phyloP scores from a whole-genome alignment of 92 coral and sea anemone genomes.

The Nematostella vectensis region DNA sequence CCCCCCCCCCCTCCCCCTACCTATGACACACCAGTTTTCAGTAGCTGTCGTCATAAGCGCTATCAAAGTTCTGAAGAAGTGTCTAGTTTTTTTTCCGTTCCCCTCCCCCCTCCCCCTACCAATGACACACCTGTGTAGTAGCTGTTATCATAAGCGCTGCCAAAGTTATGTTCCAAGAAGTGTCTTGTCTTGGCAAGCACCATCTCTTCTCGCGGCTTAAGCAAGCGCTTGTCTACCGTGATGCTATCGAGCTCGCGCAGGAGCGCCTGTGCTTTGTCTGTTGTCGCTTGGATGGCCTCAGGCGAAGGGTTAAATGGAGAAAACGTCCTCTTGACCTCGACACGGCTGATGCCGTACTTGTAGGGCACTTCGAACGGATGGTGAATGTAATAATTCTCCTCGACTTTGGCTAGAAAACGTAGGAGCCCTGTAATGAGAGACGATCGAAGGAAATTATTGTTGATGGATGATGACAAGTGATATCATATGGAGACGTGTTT shows the following conservation, averaged over 20 bases:
- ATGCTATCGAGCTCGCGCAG: constrained; percentile 32
- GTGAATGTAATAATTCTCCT: constrained; percentile 31
- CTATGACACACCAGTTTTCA: too few relatives aligned
- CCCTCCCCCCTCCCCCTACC: too few relatives aligned
- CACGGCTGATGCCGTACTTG: constrained; percentile 30
- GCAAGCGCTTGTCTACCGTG: constrained; percentile 19
- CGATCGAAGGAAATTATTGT: background rate
- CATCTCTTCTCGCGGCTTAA: constrained; percentile 74
- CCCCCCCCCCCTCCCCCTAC: constrained; percentile 74
- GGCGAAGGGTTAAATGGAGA: constrained; percentile 66
- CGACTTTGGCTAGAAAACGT: constrained; percentile 39
- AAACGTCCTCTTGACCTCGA: constrained; percentile 34
- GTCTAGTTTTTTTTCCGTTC: too few relatives aligned
- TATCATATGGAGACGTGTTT: too few relatives aligned
- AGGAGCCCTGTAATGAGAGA: constrained; percentile 40
- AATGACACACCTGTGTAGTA: constrained; percentile 72
- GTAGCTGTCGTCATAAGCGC: too few relatives aligned
- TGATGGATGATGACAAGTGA: too few relatives aligned
- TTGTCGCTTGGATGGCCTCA: constrained; percentile 31
- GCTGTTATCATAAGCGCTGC: constrained; percentile 70
- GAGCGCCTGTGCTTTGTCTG: constrained; percentile 55
- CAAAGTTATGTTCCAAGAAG: constrained; percentile 77
- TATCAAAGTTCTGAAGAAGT: too few relatives aligned
- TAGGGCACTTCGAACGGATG: constrained; percentile 52
- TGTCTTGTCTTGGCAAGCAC: constrained; percentile 49